Evolutionary conservation across 2,113 vertebrate genomes (phyloP).

Genomic region (Tenebrosternarchus preto): DNA sequence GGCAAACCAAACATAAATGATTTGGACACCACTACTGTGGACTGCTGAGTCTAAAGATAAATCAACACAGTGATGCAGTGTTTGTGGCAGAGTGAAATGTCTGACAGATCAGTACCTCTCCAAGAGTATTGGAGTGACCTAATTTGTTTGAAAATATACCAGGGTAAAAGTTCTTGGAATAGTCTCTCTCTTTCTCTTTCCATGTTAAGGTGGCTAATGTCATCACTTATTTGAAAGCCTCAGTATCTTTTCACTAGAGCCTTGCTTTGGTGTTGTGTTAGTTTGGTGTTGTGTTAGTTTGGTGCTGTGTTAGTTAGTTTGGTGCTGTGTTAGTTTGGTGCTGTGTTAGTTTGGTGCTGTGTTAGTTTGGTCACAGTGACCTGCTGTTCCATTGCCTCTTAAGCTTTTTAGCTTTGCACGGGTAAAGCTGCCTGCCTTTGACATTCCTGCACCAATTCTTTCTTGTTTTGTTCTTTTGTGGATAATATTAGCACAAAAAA

Average conservation of each 20-base stretch:
- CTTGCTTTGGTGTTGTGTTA: constrained; percentile 38
- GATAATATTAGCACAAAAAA: constrained; percentile 5
- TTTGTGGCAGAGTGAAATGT: too few species aligned
- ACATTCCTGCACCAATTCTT: not conserved
- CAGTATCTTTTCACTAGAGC: constrained; percentile 53
- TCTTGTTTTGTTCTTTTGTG: constrained; percentile 8
- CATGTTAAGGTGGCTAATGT: not conserved
- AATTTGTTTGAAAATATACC: constrained; percentile 24
- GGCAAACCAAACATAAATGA: too few species aligned
- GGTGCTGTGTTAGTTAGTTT: constrained; percentile 37
- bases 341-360: constrained; percentile 42
- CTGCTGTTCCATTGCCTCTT: constrained; percentile 13
- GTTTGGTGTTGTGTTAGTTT: constrained; percentile 35
- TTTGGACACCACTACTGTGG: too few species aligned
- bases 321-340: constrained; percentile 35
- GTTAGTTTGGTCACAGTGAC: constrained; percentile 49
- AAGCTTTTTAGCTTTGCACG: too few species aligned
- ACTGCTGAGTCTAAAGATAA: too few species aligned
- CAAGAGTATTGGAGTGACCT: constrained; percentile 10
- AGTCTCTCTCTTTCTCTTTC: constrained; percentile 4
- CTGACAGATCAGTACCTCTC: not conserved
- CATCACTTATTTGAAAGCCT: constrained; percentile 47
- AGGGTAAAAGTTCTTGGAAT: not conserved
- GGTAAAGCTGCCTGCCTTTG: constrained; percentile 29
- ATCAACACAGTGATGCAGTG: too few species aligned